A percentile compares a stretch with the other conserved stretches of the same genome.
Evolutionary conservation across 2,113 vertebrate species (phyloP).

Genomic region (Carlito syrichta): DNA sequence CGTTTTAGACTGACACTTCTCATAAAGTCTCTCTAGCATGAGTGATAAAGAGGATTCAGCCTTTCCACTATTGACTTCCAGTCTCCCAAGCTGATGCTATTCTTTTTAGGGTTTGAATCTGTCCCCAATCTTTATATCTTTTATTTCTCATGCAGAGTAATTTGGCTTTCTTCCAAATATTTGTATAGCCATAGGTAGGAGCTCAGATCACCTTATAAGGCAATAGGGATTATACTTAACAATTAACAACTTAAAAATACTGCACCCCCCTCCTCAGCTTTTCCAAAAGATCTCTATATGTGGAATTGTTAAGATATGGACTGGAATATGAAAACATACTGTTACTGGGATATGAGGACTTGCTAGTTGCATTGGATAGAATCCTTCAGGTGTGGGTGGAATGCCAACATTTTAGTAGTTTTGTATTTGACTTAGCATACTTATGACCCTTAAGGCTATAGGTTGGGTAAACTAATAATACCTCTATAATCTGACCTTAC

Average conservation of each 20-base stretch:
- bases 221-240: not conserved
- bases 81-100: not conserved
- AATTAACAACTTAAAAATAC: not conserved
- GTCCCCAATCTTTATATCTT: not conserved
- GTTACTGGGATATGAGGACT: not conserved
- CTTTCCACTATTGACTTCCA: not conserved
- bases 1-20: not conserved
- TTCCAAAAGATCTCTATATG: not conserved
- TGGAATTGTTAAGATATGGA: not conserved
- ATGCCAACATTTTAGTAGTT: not conserved
- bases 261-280: not conserved
- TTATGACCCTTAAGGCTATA: not conserved
- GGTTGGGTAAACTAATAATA: not conserved
- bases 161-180: not conserved
- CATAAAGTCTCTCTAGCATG: not conserved
- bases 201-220: not conserved
- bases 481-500: not conserved
- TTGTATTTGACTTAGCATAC: not conserved
- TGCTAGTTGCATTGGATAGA: not conserved
- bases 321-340: not conserved
- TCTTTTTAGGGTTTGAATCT: not conserved
- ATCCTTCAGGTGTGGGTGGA: not conserved
- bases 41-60: not conserved
- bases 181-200: not conserved
- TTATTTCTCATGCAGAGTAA: not conserved